These are phyloP conservation scores for Philotrypesis tridentata DNA, from an alignment of 1,140 invertebrate genomes.

Conservation along the genomic window DNA sequence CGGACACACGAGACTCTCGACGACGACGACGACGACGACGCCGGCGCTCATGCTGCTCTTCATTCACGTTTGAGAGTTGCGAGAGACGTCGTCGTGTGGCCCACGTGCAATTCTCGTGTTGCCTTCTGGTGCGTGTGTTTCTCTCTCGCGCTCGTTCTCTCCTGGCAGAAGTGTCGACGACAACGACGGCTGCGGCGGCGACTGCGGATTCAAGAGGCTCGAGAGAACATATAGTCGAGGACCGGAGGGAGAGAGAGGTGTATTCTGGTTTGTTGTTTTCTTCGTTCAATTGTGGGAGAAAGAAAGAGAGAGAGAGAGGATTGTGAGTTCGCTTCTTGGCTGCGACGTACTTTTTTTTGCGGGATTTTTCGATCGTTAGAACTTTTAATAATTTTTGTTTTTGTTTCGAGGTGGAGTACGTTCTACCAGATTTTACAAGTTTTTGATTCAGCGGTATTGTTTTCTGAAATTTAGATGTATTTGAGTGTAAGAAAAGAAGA, in stretches of 20 bases:
- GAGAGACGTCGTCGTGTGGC: constrained; percentile 16
- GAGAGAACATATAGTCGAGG: not conserved
- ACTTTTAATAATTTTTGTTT: no score
- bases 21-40: constrained; percentile 20
- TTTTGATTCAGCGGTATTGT: no score
- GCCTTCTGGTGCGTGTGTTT: constrained; percentile 42
- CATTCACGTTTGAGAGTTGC: constrained; percentile 23
- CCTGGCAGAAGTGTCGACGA: constrained; percentile 23
- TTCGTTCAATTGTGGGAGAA: not conserved
- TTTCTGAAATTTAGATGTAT: no score
- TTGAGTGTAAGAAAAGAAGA: no score
- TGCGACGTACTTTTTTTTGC: no score
- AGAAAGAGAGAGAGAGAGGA: not conserved
- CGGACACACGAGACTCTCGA: constrained; percentile 20
- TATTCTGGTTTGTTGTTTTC: constrained; percentile 9
- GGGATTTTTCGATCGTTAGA: no score
- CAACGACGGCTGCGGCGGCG: constrained; percentile 51
- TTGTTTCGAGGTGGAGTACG: no score
- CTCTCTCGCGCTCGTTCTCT: constrained; percentile 15
- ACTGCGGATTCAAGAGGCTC: constrained; percentile 32
- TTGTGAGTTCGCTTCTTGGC: not conserved
- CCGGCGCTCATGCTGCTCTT: constrained; percentile 51
- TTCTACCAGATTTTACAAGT: no score
- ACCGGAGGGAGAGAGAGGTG: not conserved
- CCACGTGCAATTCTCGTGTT: constrained; percentile 11